Base-by-base conservation (phyloP, 2,888 invertebrate genomes). In the Gasteruption jaculator region DNA sequence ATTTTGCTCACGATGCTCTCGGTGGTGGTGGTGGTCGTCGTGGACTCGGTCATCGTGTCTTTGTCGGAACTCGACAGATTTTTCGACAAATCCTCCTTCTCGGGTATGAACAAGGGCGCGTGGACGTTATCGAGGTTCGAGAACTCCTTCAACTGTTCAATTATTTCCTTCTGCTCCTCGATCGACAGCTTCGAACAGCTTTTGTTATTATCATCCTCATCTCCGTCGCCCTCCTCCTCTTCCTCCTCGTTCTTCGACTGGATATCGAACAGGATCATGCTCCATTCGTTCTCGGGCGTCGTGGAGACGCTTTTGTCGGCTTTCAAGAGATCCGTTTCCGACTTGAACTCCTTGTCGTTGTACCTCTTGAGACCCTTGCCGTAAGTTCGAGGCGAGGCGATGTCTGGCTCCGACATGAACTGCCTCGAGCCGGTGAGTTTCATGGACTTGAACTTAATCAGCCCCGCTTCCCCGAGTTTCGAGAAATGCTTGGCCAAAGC, bases 401-500 rank as follows among this genome's bases (percentile, higher is more conserved):
- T 66, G 36, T 70, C 68, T 1, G 73, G 73, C 38, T 71, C 73
- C 3, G 73, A 73, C 3, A 58, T 57, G 24, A 63, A 69, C 24
- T 59, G 61, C 14, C 64, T 49, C 1, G 56, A 58, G 2, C 56
- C 56, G 4, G 46, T 49, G 3, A 66, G 41, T 16, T 54, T 60
- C 5, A 54, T 58, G 1, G 63, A 58, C 11, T 60, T 61, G 42
- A 63, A 60, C 50, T 62, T 67, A 7, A 71, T 69, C 7, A 71
- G 42, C 3, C 70, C 71, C 0, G 68, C 63, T 8, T 70, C 70
- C 2, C 70, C 71, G 12, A 74, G 62, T 26, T 67, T 59, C 1
- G 73, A 72, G 40, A 86, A 87, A 64, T 82, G 84, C 60, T 81
- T 81, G 0, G 85, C 76, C 43, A 87, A 71, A 26, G 81, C 83